These are phyloP conservation scores for Octomys mimax DNA, from an alignment of 2,797 vertebrate species.

Conservation along the genomic window DNA sequence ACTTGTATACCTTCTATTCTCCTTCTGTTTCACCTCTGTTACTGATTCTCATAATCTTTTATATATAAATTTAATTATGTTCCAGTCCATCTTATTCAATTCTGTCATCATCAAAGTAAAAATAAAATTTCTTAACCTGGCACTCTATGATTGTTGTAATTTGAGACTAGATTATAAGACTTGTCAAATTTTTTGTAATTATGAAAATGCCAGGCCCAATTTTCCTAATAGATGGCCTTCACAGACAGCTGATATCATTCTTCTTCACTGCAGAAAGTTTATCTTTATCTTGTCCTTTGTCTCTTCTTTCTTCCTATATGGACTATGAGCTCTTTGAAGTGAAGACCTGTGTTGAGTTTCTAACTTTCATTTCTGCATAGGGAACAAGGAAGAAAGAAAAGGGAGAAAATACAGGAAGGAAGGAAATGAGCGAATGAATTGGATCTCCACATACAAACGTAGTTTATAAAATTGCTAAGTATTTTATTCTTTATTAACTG, in stretches of 20 bases:
- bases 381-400: not conserved
- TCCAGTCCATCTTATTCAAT: not conserved
- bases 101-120: constrained; percentile 34
- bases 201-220: not conserved
- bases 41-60: not conserved
- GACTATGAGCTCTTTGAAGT: not conserved
- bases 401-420: not conserved
- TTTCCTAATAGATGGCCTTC: not conserved
- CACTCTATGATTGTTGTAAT: not conserved
- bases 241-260: not conserved
- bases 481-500: constrained; percentile 54
- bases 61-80: constrained; percentile 25
- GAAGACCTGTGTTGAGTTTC: not conserved
- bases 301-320: constrained; percentile 6
- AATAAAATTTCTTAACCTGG: not conserved
- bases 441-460: not conserved
- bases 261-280: not conserved
- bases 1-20: not conserved
- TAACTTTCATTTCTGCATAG: constrained; percentile 47
- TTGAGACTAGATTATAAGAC: not conserved
- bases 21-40: not conserved
- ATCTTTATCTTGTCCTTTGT: not conserved
- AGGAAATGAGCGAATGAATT: constrained; percentile 8
- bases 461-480: not conserved
- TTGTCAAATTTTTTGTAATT: constrained; percentile 1